phyloP scores from a whole-genome alignment of 2,797 vertebrate genomes.

The Urocyon cinereoargenteus region DNA sequence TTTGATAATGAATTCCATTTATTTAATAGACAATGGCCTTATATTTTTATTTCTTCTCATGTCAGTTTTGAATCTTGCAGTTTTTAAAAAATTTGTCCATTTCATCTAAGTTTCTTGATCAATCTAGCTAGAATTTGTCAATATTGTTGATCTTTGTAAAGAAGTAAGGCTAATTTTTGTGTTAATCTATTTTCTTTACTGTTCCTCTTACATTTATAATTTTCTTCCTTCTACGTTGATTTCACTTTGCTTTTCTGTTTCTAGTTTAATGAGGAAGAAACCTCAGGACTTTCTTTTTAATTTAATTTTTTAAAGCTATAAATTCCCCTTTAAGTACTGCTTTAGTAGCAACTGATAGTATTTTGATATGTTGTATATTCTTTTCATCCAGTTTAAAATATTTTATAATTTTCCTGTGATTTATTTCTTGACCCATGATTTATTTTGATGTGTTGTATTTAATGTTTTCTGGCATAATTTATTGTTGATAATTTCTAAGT shows the following conservation, averaged over 20 bases:
- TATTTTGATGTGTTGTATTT: background rate
- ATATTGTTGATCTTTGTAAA: background rate
- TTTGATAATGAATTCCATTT: background rate
- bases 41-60: background rate
- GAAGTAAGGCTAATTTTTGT: background rate
- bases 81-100: background rate
- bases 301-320: background rate
- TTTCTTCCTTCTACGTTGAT: background rate
- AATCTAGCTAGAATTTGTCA: background rate
- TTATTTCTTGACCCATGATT: background rate
- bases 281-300: background rate
- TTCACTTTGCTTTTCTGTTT: background rate
- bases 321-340: background rate
- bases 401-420: constrained; percentile 1
- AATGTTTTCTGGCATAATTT: background rate
- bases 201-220: background rate
- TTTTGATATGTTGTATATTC: background rate
- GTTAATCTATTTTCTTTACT: background rate
- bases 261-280: background rate
- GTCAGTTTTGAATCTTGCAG: background rate
- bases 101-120: background rate
- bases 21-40: background rate
- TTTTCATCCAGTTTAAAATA: background rate
- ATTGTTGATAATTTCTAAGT: constrained; percentile 23
- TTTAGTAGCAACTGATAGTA: background rate